These are phyloP conservation scores for Musca domestica DNA, from an alignment of 1,140 invertebrate genomes.

Conservation along the genomic window DNA sequence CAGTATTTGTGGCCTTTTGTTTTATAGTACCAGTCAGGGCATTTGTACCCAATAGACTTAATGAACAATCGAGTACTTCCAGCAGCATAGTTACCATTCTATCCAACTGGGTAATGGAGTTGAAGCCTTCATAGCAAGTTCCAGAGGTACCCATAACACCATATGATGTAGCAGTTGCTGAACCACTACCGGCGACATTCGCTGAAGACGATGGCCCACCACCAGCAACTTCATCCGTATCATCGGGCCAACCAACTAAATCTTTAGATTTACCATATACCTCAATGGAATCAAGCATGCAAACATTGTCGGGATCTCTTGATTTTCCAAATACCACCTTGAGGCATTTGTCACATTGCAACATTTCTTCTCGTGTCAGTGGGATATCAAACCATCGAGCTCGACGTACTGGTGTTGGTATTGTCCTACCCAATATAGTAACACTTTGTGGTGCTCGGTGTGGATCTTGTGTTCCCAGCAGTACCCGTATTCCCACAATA, in stretches of 20 bases:
- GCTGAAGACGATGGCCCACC: neutral
- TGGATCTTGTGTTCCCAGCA: conserved; percentile 83
- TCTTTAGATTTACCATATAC: conserved; percentile 93
- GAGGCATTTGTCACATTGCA: conserved; percentile 90
- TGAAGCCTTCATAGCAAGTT: conserved; percentile 38
- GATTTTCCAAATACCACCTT: conserved; percentile 88
- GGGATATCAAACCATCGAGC: conserved; percentile 95
- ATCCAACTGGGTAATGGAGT: conserved; percentile 48
- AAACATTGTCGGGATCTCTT: conserved; percentile 83
- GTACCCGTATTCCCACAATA: conserved; percentile 81
- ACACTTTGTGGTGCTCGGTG: conserved; percentile 71
- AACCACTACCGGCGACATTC: conserved; percentile 10
- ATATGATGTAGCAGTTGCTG: conserved; percentile 5
- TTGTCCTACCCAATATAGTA: conserved; percentile 77
- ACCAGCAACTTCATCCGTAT: conserved; percentile 77
- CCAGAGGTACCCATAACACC: neutral
- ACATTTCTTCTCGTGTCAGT: conserved; percentile 88
- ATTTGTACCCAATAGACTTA: conserved; percentile 52
- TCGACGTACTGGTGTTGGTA: conserved; percentile 71
- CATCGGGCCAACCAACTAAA: conserved; percentile 95
- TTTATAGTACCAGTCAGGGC: conserved; percentile 54
- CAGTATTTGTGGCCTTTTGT: conserved; percentile 67
- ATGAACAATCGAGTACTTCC: conserved; percentile 73
- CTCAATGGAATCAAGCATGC: conserved; percentile 91
- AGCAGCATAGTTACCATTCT: conserved; percentile 71